These are phyloP conservation scores for Gallinago stenura DNA, from an alignment of 2,797 vertebrate genomes.

Conservation along the genomic window DNA sequence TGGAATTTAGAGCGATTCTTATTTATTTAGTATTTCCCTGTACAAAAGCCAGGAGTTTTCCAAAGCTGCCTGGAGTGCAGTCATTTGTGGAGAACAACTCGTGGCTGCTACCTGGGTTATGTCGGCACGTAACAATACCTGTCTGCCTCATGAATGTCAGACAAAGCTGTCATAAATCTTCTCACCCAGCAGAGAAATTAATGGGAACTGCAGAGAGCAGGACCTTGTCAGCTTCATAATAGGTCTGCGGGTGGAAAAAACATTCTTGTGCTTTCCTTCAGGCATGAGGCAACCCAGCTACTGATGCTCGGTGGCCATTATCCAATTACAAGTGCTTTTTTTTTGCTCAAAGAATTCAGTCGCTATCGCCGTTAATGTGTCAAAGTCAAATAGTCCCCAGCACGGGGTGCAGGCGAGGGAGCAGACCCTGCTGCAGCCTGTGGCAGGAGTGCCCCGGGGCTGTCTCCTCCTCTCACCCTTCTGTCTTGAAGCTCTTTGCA, in stretches of 20 bases:
- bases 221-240: conserved; percentile 62
- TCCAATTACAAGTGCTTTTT: conserved; percentile 41
- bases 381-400: neutral
- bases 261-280: conserved; percentile 29
- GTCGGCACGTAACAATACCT: conserved; percentile 53
- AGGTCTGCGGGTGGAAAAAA: conserved; percentile 40
- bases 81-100: conserved; percentile 30
- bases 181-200: conserved; percentile 64
- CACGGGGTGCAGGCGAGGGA: fast-evolving
- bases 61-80: conserved; percentile 27
- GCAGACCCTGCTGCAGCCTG: neutral
- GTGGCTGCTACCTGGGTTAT: conserved; percentile 23
- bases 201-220: conserved; percentile 43
- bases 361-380: conserved; percentile 10
- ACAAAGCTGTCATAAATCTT: conserved; percentile 70
- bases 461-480: neutral
- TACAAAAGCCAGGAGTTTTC: conserved; percentile 60
- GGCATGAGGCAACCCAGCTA: conserved; percentile 13
- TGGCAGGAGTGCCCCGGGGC: fast-evolving
- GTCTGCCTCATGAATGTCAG: conserved; percentile 49
- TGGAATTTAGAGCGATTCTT: conserved; percentile 68
- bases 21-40: conserved; percentile 60
- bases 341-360: conserved; percentile 17
- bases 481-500: neutral
- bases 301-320: conserved; percentile 36